phyloP scores from a whole-genome alignment of 2,797 vertebrate species.

The Lateolabrax maculatus region DNA sequence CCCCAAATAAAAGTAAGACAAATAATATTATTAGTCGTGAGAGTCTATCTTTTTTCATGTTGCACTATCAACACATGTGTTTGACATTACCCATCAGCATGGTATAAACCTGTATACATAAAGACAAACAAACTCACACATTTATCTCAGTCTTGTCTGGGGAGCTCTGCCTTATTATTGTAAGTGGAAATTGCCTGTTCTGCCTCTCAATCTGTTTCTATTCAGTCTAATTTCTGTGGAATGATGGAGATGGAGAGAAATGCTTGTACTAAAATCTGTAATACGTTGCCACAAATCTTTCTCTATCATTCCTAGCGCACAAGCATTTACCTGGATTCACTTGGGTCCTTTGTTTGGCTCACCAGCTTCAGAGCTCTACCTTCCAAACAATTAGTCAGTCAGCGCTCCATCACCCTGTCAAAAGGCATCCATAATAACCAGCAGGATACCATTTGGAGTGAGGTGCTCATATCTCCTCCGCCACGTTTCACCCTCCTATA shows the following conservation, averaged over 20 bases:
- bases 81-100: no score
- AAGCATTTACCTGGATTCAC: slow-evolving; percentile 32
- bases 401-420: slow-evolving; percentile 72
- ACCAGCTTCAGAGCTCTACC: slow-evolving; percentile 39
- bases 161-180: no score
- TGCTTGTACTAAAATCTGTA: neutral
- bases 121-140: no score
- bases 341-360: slow-evolving; percentile 30
- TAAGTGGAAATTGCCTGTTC: neutral
- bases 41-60: no score
- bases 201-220: neutral
- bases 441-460: slow-evolving; percentile 76
- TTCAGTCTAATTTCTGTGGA: slow-evolving; percentile 2
- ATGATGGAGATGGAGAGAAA: slow-evolving; percentile 14
- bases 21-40: no score
- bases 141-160: no score
- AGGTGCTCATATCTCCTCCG: slow-evolving; percentile 50
- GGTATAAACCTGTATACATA: no score
- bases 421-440: slow-evolving; percentile 71
- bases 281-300: slow-evolving; percentile 21
- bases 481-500: slow-evolving; percentile 54
- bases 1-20: no score
- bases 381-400: slow-evolving; percentile 64
- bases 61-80: no score
- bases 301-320: neutral